Evolutionary conservation across 2,888 invertebrate genomes (phyloP).

Genomic region (Nemurella pictetii): DNA sequence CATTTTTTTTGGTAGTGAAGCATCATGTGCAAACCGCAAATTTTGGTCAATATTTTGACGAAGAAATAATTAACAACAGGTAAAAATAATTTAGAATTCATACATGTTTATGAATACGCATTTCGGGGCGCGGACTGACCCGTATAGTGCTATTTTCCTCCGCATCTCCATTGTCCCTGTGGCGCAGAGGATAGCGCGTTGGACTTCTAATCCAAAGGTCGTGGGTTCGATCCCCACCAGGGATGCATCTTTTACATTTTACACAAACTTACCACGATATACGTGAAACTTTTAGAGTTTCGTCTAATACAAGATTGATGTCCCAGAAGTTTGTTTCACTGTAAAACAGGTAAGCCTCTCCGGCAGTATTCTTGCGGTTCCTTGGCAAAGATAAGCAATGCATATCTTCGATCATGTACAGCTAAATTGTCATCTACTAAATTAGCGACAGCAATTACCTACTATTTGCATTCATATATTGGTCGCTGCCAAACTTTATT

Average conservation of each 20-base stretch:
- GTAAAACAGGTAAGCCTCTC: no score
- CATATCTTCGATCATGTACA: no score
- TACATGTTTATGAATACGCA: no score
- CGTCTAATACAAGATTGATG: no score
- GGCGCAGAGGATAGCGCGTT: slow-evolving; percentile 88
- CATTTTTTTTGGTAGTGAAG: not conserved
- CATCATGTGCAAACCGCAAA: no score
- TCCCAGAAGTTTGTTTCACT: no score
- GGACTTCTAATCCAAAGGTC: slow-evolving; percentile 90
- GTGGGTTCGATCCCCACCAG: slow-evolving; percentile 86
- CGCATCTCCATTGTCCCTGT: slow-evolving; percentile 64
- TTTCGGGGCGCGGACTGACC: not conserved
- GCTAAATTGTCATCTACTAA: not conserved
- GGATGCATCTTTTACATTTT: slow-evolving; percentile 57
- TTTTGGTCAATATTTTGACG: no score
- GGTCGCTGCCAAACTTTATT: not conserved
- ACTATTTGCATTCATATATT: not conserved
- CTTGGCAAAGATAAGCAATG: no score
- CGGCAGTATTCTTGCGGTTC: no score
- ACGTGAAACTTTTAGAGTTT: not conserved
- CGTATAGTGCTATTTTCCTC: slow-evolving; percentile 9
- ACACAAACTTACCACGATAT: not conserved
- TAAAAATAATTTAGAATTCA: no score
- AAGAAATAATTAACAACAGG: no score
- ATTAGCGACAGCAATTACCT: not conserved